phyloP scores from a whole-genome alignment of 2,797 vertebrate species.

The Scolopax rusticola region DNA sequence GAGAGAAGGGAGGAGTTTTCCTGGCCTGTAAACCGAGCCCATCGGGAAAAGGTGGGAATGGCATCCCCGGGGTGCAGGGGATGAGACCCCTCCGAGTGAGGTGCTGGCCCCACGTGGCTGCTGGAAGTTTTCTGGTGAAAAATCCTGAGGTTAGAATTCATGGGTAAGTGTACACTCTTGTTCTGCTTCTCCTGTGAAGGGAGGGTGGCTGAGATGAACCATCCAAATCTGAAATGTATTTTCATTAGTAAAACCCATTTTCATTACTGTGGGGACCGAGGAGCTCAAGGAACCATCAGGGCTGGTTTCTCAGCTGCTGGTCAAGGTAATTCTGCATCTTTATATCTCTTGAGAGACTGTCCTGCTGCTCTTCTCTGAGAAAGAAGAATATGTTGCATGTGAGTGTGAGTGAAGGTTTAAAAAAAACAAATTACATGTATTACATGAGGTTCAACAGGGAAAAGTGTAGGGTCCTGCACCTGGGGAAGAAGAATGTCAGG shows the following conservation, averaged over 20 bases:
- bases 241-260: not conserved
- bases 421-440: not conserved
- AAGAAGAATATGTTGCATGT: not conserved
- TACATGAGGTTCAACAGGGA: not conserved
- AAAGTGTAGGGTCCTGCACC: not conserved
- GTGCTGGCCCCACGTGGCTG: not conserved
- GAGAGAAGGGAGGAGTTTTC: conserved; percentile 15
- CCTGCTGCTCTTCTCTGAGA: not conserved
- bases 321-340: not conserved
- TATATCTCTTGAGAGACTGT: not conserved
- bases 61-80: not conserved
- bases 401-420: not conserved
- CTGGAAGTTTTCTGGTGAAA: not conserved
- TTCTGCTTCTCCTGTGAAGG: not conserved
- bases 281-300: not conserved
- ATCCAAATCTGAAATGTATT: not conserved
- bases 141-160: not conserved
- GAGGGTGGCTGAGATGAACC: not conserved
- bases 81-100: not conserved
- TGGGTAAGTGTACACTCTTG: rapidly evolving
- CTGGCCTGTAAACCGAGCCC: not conserved
- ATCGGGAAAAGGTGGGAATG: not conserved
- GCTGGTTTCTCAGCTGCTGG: not conserved
- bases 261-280: not conserved
- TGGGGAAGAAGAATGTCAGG: too few species aligned